Conservation (phyloP, 1,140 invertebrate species). For the Chymomyza costata region DNA sequence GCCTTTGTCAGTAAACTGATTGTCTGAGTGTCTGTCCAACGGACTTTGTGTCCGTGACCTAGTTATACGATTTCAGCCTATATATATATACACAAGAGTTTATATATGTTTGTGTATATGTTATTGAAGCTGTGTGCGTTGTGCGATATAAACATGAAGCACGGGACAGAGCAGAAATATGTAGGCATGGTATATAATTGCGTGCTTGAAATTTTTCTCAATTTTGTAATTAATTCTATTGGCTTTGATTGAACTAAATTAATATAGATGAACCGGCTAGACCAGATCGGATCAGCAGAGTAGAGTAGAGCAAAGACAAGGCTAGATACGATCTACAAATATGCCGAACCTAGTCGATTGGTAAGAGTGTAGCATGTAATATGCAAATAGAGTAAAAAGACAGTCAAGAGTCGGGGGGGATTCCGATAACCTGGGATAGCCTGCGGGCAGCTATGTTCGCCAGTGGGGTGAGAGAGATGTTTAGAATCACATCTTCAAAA, state of each 20-base stretch:
- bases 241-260: constrained; percentile 63
- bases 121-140: constrained; percentile 7
- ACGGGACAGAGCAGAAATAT: constrained; percentile 44
- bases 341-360: constrained; percentile 27
- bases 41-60: constrained; percentile 40
- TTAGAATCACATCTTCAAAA: too few relatives aligned
- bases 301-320: not conserved
- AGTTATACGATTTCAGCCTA: constrained; percentile 36
- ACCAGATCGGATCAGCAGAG: constrained; percentile 21
- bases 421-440: too few relatives aligned
- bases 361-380: constrained; percentile 30
- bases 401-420: too few relatives aligned
- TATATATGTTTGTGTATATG: constrained; percentile 1
- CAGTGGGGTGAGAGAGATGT: too few relatives aligned
- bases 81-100: constrained; percentile 7
- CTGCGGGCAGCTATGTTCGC: too few relatives aligned
- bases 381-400: too few relatives aligned
- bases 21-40: constrained; percentile 2
- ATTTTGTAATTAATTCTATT: constrained; percentile 65
- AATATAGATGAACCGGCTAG: too few relatives aligned
- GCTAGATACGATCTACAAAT: not conserved
- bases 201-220: constrained; percentile 40
- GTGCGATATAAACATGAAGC: constrained; percentile 2
- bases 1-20: constrained; percentile 34
- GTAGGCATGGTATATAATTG: constrained; percentile 40